Evolutionary conservation across 1,140 invertebrate species (phyloP), one percentile per base, ranked within the genome.

Genomic region (Maconellicoccus hirsutus): DNA sequence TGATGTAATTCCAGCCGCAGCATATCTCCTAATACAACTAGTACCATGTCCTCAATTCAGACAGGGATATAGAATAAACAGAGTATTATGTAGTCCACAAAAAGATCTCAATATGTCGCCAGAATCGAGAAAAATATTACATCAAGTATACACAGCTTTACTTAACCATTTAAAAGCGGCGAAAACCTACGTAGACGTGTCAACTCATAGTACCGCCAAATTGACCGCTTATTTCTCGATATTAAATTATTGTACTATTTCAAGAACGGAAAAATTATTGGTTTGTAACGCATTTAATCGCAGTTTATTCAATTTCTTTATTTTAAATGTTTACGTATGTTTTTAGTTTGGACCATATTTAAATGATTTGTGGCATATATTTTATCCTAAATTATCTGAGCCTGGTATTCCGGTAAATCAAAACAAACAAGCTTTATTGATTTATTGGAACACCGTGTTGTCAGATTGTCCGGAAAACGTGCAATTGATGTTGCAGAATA

Each of bases 361-460:
- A 80, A 84, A 89, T 71, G 91, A 95, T 77, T 79, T 97, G 39
- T 97, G 93, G 93, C 89, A 94, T 73, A 80, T 97, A 69, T 96
- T 96, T 80, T 93, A 96, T 81, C 93, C 93, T 21, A 93, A 93
- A 75, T 83, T 97, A 66, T 93, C 92, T n/a, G 94, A 97, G 81
- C 94, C 94, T 1, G 91, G 92, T 71, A 93, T 96, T 76, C 89
- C 93, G 29, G 91, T 94, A 69, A 92, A 96, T 82, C 93, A 95
- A 75, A 97, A 97, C 78, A 97, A 97, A 80, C 91, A 96, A 82
- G 91, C 93, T 3, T 80, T 97, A 70, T 81, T 97, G 26, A 84
- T 91, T 39, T 96, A 95, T 81, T 96, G 93, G 92, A 91, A 95
- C 81, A 89, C 93, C 71, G 92, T 92, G 10, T 92, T 91, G 76